These are phyloP conservation scores for Lottia gigantea DNA, from an alignment of 2,888 invertebrate species.

Conservation along the genomic window DNA sequence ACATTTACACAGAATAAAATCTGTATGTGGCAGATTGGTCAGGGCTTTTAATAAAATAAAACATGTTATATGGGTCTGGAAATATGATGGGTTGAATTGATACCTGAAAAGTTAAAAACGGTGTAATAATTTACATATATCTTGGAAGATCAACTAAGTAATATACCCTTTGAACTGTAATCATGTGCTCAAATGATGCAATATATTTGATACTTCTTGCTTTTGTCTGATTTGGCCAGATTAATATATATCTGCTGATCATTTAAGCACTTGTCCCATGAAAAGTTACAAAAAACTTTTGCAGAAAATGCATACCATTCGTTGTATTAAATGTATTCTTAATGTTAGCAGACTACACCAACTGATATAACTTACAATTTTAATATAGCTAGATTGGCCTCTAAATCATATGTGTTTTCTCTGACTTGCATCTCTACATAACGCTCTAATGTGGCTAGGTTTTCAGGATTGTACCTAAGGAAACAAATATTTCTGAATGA, in stretches of 20 bases:
- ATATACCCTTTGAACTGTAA: not conserved
- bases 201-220: not conserved
- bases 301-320: too few species aligned
- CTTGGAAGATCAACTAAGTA: too few species aligned
- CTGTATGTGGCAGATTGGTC: conserved; percentile 96
- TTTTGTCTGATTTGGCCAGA: not conserved
- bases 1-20: conserved; percentile 97
- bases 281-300: too few species aligned
- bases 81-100: conserved; percentile 91
- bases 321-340: too few species aligned
- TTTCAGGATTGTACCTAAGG: conserved; percentile 94
- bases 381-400: conserved; percentile 94
- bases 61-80: conserved; percentile 80
- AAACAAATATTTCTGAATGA: conserved; percentile 10
- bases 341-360: conserved; percentile 7
- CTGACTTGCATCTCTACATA: conserved; percentile 93
- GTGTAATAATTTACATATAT: too few species aligned
- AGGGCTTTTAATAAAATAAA: conserved; percentile 94
- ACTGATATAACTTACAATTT: conserved; percentile 75
- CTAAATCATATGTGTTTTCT: conserved; percentile 94
- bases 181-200: too few species aligned
- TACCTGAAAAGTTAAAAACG: conserved; percentile 72
- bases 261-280: too few species aligned
- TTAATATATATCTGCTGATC: not conserved
- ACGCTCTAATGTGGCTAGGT: conserved; percentile 87